A percentile compares a stretch with the other conserved stretches of the same genome.
These are phyloP conservation scores for Malthinus seriepunctatus DNA, from an alignment of 2,888 invertebrate species.

Conservation along the genomic window DNA sequence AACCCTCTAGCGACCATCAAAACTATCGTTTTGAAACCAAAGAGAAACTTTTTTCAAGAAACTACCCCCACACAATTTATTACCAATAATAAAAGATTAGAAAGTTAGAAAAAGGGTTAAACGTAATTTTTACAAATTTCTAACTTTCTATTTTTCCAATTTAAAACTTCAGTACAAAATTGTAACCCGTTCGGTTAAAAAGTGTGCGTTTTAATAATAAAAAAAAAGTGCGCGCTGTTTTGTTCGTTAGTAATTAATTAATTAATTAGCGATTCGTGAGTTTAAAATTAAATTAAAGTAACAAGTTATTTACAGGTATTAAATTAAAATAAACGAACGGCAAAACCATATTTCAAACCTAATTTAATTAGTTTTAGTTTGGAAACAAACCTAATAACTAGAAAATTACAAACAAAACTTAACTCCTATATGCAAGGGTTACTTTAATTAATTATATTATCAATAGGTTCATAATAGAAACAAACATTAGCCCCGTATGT, in stretches of 20 bases:
- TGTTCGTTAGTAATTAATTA: too few relatives aligned
- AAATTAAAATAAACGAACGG: too few relatives aligned
- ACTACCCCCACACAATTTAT: not conserved
- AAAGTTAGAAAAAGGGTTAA: conserved; percentile 4
- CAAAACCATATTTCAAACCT: not conserved
- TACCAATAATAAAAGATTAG: not conserved
- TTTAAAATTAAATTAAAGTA: too few relatives aligned
- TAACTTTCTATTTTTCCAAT: not conserved
- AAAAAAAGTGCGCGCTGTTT: too few relatives aligned
- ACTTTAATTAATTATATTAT: not conserved
- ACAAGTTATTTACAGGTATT: too few relatives aligned
- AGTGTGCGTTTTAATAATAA: too few relatives aligned
- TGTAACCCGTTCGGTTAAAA: too few relatives aligned
- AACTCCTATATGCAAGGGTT: conserved; percentile 2
- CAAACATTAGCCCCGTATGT: too few relatives aligned
- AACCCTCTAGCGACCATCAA: too few relatives aligned
- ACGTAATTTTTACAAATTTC: not conserved
- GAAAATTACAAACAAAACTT: conserved; percentile 3
- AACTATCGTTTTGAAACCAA: not conserved
- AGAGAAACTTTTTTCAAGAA: not conserved
- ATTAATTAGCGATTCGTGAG: too few relatives aligned
- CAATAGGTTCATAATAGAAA: not conserved
- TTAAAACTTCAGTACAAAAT: too few relatives aligned
- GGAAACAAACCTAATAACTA: conserved; percentile 15
- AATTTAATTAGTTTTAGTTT: conserved; percentile 8